Conservation (phyloP, 2,797 vertebrate species). For the Sebastes itinus region DNA sequence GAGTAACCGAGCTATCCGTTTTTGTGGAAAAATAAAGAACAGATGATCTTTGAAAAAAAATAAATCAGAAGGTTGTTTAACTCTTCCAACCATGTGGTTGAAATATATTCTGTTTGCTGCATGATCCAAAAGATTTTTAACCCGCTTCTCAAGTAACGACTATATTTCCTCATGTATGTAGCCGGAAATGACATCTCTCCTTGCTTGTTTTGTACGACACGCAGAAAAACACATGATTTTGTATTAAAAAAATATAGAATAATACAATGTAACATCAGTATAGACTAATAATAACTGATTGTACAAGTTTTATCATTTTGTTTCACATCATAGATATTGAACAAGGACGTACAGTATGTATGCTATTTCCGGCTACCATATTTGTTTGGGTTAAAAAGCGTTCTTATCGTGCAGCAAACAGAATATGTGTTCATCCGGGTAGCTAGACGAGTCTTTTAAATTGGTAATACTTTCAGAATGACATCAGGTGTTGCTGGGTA, state of each 20-base stretch:
- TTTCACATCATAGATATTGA: no score
- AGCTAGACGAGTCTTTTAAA: neutral
- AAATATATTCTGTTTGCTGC: neutral
- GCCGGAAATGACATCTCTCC: neutral
- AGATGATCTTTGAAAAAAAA: neutral
- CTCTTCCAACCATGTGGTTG: neutral
- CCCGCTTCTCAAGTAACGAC: neutral
- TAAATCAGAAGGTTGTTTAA: neutral
- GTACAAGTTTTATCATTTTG: neutral
- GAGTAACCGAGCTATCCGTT: neutral
- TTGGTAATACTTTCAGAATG: neutral
- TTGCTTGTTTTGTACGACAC: neutral
- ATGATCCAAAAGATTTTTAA: neutral
- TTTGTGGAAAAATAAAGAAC: neutral
- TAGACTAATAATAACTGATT: neutral
- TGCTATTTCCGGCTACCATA: neutral
- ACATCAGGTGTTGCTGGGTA: neutral
- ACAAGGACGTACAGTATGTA: no score
- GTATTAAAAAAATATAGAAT: neutral
- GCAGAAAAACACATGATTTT: neutral
- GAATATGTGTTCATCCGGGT: neutral
- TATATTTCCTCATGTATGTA: neutral
- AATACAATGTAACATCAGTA: neutral
- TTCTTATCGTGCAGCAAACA: neutral
- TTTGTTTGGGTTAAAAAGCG: neutral